Conservation (phyloP, 2,888 invertebrate species). For the Lasioglossum zephyrum region DNA sequence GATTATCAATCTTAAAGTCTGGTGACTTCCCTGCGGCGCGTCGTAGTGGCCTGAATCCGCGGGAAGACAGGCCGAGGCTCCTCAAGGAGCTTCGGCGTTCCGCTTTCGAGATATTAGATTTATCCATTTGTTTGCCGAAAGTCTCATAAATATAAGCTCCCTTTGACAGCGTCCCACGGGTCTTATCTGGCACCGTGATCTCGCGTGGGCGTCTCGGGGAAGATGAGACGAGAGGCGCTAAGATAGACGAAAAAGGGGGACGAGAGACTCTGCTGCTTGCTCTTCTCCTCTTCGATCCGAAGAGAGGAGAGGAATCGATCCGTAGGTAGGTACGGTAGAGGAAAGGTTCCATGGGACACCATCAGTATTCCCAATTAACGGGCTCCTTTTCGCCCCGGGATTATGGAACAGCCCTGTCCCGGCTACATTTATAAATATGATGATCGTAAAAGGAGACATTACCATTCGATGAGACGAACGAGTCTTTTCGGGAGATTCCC, state of each 20-base stretch:
- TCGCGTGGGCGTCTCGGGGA: slow-evolving; percentile 67
- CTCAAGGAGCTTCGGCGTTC: slow-evolving; percentile 68
- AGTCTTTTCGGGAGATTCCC: slow-evolving; percentile 61
- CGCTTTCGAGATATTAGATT: slow-evolving; percentile 81
- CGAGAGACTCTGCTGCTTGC: neutral
- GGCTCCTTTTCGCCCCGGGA: slow-evolving; percentile 78
- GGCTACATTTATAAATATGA: slow-evolving; percentile 76
- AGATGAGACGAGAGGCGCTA: slow-evolving; percentile 55
- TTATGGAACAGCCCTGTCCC: slow-evolving; percentile 47
- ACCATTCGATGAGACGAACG: slow-evolving; percentile 65
- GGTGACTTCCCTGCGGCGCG: neutral
- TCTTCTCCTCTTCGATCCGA: neutral
- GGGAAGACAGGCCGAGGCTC: slow-evolving; percentile 42
- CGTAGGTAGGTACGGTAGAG: slow-evolving; percentile 56
- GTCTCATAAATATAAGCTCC: slow-evolving; percentile 84
- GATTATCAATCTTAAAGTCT: slow-evolving; percentile 28
- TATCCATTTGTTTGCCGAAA: slow-evolving; percentile 84
- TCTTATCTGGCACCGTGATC: slow-evolving; percentile 79
- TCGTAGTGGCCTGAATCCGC: slow-evolving; percentile 18
- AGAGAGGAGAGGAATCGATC: slow-evolving; percentile 74
- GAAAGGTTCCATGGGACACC: slow-evolving; percentile 67
- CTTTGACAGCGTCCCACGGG: slow-evolving; percentile 81
- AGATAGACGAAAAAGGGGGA: slow-evolving; percentile 37
- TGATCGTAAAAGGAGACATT: slow-evolving; percentile 75
- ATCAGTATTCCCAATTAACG: slow-evolving; percentile 82